Percentiles rank a stretch among this genome's conserved stretches.
Conservation (phyloP, 37 sponge, comb jelly and placozoan species). For the Eunapius fragilis region DNA sequence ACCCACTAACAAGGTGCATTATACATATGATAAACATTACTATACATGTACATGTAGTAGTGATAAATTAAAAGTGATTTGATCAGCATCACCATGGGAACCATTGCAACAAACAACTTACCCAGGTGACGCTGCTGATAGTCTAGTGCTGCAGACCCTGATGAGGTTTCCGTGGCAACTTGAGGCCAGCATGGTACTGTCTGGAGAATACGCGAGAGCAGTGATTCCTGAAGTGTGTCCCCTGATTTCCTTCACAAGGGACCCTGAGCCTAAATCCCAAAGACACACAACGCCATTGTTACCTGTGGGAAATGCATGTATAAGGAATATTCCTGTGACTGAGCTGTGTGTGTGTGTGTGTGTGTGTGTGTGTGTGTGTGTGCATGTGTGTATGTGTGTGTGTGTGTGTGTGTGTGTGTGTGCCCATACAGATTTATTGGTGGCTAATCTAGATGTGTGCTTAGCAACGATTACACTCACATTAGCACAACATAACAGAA, state of each 20-base stretch:
- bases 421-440: too few species aligned
- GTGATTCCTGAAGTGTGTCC: constrained; percentile 35
- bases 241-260: constrained; percentile 26
- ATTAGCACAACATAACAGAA: background rate
- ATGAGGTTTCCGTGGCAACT: constrained; percentile 31
- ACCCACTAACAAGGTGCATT: too few species aligned
- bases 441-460: too few species aligned
- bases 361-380: too few species aligned
- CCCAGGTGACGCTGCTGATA: background rate
- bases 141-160: constrained; percentile 43
- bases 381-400: too few species aligned
- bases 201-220: constrained; percentile 46
- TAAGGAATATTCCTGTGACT: too few species aligned
- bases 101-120: background rate
- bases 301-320: constrained; percentile 34
- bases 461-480: too few species aligned
- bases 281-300: constrained; percentile 44
- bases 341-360: too few species aligned
- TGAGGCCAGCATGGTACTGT: constrained; percentile 62
- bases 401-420: too few species aligned
- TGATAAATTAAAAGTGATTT: too few species aligned
- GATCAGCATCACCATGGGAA: background rate
- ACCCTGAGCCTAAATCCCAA: constrained; percentile 64
- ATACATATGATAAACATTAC: too few species aligned
- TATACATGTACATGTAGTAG: too few species aligned